Evolutionary conservation across 2,797 vertebrate species (phyloP), one percentile per base, ranked within the genome.

Genomic region (Rhinella marina): DNA sequence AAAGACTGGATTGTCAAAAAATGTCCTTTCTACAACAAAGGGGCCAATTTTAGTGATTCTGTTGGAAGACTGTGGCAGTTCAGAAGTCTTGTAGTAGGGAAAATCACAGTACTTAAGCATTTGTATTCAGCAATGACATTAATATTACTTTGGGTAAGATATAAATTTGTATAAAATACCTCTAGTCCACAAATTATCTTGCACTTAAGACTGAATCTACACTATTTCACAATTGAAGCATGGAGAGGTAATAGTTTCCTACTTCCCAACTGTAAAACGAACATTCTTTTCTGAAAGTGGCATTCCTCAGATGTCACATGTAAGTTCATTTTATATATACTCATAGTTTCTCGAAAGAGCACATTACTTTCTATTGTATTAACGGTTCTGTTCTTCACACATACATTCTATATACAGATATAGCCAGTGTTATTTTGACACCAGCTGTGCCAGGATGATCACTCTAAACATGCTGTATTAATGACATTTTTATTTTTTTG

Each of bases 21-120:
- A 80, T 72, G 70, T 88, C 48, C 81, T 84, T 88, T 84, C 27
- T 64, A 79, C 72, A 27, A 62, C 61, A 68, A 78, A 79, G 62
- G 75, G 27, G 82, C 57, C 87, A 84, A 41, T 79, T 84, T 84
- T 88, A 88, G 84, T 77, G 50, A 52, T 88, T 76, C 62, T 84
- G 80, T 79, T 79, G 81, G 75, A 88, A 78, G 62, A 84, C 84
- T 88, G 79, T 76, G 61, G 59, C 75, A 83, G 23, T 57, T 54
- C 13, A 78, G 62, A 70, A 79, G 87, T 57, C 62, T 76, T 48
- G 16, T 50, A 19, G 32, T 62, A 73, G n/a, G 14, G 48, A 87
- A 75, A 76, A 87, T 87, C 56, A 76, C 80, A 73, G 66, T 77
- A 16, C 77, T 64, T 62, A 87, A 56, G 86, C 32, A 72, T 76